Percentiles rank a stretch among this genome's conserved stretches.
phyloP scores from a whole-genome alignment of 2,113 vertebrate species.

The Mastomys coucha region DNA sequence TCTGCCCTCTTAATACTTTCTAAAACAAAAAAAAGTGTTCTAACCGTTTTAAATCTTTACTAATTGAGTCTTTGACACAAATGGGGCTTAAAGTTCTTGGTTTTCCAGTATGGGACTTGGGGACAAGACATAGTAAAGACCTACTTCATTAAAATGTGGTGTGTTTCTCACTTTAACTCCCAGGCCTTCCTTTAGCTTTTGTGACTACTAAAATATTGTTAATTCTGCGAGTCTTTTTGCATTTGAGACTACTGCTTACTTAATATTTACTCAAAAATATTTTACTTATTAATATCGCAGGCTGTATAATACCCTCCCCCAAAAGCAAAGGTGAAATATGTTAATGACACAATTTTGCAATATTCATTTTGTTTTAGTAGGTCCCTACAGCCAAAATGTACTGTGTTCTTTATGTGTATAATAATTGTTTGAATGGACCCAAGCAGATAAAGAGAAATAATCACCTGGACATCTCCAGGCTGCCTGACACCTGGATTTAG shows the following conservation, averaged over 20 bases:
- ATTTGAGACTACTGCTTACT: constrained; percentile 32
- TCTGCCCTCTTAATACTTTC: constrained; percentile 43
- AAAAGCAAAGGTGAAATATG: constrained; percentile 20
- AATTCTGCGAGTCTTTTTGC: constrained; percentile 33
- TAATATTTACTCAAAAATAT: background rate
- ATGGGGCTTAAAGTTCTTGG: background rate
- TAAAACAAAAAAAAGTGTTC: background rate
- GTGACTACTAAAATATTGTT: constrained; percentile 1
- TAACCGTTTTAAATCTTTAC: constrained; percentile 25
- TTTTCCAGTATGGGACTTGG: background rate
- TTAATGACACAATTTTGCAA: background rate
- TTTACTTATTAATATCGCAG: background rate
- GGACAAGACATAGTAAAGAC: background rate
- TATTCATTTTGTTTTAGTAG: background rate
- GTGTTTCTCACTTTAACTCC: background rate
- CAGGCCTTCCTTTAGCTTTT: background rate
- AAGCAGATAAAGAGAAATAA: background rate
- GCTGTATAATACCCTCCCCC: background rate
- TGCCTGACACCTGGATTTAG: background rate
- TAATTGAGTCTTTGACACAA: constrained; percentile 17
- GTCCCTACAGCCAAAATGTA: background rate
- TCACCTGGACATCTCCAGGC: background rate
- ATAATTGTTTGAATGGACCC: background rate
- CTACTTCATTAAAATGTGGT: background rate
- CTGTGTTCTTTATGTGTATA: background rate